Evolutionary conservation across 2,888 invertebrate genomes (phyloP).

Genomic region (Pocota personata): DNA sequence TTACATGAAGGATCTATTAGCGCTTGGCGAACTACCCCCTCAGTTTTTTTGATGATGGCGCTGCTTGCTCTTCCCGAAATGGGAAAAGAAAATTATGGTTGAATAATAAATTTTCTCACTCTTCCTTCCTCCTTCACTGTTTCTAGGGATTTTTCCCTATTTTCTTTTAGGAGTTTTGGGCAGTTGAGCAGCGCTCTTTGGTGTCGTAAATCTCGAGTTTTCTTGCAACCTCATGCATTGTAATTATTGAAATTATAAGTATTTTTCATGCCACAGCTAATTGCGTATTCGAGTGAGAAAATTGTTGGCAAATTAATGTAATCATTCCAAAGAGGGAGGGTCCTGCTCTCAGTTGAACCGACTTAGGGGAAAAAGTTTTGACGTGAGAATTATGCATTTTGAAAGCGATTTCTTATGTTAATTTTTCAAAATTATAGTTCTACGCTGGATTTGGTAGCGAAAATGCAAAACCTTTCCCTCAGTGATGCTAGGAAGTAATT

Average conservation of each 20-base stretch:
- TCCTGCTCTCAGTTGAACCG: conserved; percentile 7
- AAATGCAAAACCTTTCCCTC: background rate
- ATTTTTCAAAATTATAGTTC: conserved; percentile 41
- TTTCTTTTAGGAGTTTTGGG: background rate
- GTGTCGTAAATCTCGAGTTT: conserved; percentile 50
- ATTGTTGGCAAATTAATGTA: conserved; percentile 62
- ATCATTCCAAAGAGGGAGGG: conserved; percentile 26
- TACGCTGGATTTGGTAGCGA: background rate
- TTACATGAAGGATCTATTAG: conserved; percentile 56
- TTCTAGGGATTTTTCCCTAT: background rate
- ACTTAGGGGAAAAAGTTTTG: conserved; percentile 13
- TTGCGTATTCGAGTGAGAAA: conserved; percentile 56
- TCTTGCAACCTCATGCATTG: conserved; percentile 60
- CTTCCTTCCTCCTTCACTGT: too few relatives aligned
- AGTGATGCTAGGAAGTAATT: conserved; percentile 16
- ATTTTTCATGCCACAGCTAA: conserved; percentile 58
- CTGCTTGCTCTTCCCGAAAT: conserved; percentile 22
- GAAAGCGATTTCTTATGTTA: conserved; percentile 39
- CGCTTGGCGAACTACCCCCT: conserved; percentile 29
- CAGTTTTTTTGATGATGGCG: conserved; percentile 1
- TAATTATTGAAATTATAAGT: conserved; percentile 72
- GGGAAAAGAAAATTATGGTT: conserved; percentile 46
- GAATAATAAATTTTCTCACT: conserved; percentile 51
- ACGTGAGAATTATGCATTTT: conserved; percentile 36
- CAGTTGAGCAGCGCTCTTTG: conserved; percentile 6